Evolutionary conservation across 2,888 invertebrate genomes (phyloP), one percentile per base, ranked within the genome.

Genomic region (Caenorhabditis sp.): DNA sequence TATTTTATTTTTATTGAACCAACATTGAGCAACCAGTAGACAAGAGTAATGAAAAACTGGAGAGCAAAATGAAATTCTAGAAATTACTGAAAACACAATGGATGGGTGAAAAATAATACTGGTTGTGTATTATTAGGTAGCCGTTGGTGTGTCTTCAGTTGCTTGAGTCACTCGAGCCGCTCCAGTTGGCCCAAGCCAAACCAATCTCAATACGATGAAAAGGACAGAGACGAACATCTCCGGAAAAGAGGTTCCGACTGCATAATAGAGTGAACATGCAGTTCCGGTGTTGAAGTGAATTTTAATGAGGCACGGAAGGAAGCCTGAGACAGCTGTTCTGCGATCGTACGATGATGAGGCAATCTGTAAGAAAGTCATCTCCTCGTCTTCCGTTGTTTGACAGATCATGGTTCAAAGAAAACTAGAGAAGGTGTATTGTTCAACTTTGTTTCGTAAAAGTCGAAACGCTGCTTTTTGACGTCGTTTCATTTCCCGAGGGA

Each of bases 31-130:
- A n/a, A 28, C 26, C 37, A 35, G 8, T 18, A 60, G 18, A 32
- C n/a, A 40, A 40, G 24, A 20, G 61, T 18, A 5, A 50, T 13
- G 8, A 13, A 2, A 26, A 18, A 55, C 15, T 32, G 56, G 56
- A 50, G 24, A 32, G 58, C 32, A 64, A 56, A 60, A 67, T 76
- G 76, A 76, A 76, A 76, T 76, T 76, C 67, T 76, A 76, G 76
- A 76, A 76, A 67, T 76, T 68, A 67, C 76, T 76, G 61, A 61
- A 76, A 74, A 76, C 51, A 37, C 65, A 50, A 50, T 51, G 74
- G 76, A 67, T 60, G 67, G 67, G 67, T 76, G 76, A 76, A 76
- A 76, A 76, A 76, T 67, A 76, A 76, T 76, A 67, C 76, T 28
- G 65, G 51, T 55, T 53, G 62, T 22, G 61, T 61, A 61, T 76